Percentiles rank a stretch among this genome's conserved stretches.
Evolutionary conservation across 2,888 invertebrate species (phyloP).

Genomic region (Keiferia lycopersicella): DNA sequence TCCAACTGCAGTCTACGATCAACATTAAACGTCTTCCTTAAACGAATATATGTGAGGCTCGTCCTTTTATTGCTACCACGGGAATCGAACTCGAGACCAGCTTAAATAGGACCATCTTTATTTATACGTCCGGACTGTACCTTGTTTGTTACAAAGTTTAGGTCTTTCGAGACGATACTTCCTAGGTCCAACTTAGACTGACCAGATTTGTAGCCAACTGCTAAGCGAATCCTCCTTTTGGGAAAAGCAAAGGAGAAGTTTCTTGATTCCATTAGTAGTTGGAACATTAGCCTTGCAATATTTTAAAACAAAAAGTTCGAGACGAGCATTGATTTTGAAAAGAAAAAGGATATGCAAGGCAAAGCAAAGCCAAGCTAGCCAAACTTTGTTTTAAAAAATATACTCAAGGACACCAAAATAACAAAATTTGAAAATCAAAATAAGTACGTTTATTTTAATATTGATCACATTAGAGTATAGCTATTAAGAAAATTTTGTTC

Average conservation of each 20-base stretch:
- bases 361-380: too few species aligned
- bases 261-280: not conserved
- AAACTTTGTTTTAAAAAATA: too few species aligned
- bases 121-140: conserved; percentile 25
- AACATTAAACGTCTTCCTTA: not conserved
- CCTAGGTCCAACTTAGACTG: conserved; percentile 22
- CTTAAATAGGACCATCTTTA: conserved; percentile 6
- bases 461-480: too few species aligned
- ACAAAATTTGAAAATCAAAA: too few species aligned
- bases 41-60: conserved; percentile 14
- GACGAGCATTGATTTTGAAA: too few species aligned
- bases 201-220: conserved; percentile 20
- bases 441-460: too few species aligned
- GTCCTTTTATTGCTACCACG: not conserved
- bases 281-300: not conserved
- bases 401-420: too few species aligned
- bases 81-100: conserved; percentile 15
- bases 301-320: too few species aligned
- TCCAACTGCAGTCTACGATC: not conserved
- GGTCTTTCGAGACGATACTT: conserved; percentile 28
- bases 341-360: too few species aligned
- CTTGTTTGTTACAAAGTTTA: conserved; percentile 32
- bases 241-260: not conserved
- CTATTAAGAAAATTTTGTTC: not conserved
- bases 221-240: conserved; percentile 1